Evolutionary conservation across 2,888 invertebrate species (phyloP).

Genomic region (Panzeria rudis): DNA sequence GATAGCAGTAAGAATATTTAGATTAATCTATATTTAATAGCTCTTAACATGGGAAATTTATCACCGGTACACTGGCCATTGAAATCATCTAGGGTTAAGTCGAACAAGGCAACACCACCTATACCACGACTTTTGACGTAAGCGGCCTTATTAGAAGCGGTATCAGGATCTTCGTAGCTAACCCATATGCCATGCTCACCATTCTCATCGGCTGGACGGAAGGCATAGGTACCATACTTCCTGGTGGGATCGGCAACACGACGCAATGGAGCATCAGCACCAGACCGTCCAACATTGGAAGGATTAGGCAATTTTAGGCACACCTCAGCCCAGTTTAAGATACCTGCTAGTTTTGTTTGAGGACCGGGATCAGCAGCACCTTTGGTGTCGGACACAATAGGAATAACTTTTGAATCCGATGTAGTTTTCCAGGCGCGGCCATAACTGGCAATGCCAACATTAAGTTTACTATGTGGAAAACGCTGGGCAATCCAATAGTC

Average conservation of each 20-base stretch:
- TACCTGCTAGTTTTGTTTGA: constrained; percentile 88
- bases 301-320: constrained; percentile 90
- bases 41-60: constrained; percentile 91
- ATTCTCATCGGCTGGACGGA: constrained; percentile 87
- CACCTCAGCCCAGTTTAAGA: constrained; percentile 91
- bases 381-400: constrained; percentile 87
- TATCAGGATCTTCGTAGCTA: constrained; percentile 92
- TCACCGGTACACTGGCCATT: constrained; percentile 91
- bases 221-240: constrained; percentile 91
- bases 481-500: constrained; percentile 86
- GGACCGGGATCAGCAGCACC: constrained; percentile 90
- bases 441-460: constrained; percentile 89
- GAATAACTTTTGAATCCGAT: constrained; percentile 89
- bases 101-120: constrained; percentile 90
- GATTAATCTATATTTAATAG: constrained; percentile 86
- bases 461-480: constrained; percentile 88
- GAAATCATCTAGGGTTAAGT: constrained; percentile 92
- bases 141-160: constrained; percentile 90
- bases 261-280: constrained; percentile 87
- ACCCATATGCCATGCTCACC: constrained; percentile 91
- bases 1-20: constrained; percentile 19
- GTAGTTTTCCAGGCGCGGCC: constrained; percentile 92
- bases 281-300: constrained; percentile 85
- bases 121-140: constrained; percentile 90
- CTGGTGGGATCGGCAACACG: constrained; percentile 92